phyloP scores from a whole-genome alignment of 1,140 invertebrate species.

The Myzus persicae region DNA sequence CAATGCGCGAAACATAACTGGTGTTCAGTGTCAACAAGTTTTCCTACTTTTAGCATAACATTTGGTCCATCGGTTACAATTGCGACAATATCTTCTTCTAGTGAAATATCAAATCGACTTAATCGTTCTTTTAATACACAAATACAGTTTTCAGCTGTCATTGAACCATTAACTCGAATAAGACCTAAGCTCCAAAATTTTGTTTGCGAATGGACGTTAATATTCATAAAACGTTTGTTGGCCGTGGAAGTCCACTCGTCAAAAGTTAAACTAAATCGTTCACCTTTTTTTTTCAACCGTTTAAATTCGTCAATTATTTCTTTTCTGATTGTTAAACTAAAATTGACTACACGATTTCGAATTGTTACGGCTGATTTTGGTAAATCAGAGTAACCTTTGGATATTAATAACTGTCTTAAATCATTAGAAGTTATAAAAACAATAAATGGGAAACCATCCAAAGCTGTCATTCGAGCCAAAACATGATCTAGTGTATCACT shows the following conservation, averaged over 20 bases:
- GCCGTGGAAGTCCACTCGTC: too few relatives aligned
- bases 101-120: too few relatives aligned
- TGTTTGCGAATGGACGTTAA: too few relatives aligned
- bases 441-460: constrained; percentile 27
- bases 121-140: too few relatives aligned
- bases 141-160: too few relatives aligned
- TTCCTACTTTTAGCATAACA: constrained; percentile 60
- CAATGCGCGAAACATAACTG: constrained; percentile 60
- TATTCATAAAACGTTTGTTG: too few relatives aligned
- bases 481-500: too few relatives aligned
- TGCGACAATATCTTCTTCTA: too few relatives aligned
- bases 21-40: constrained; percentile 59
- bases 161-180: too few relatives aligned
- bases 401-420: constrained; percentile 47
- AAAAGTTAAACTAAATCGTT: neutral
- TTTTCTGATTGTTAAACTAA: constrained; percentile 22
- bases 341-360: neutral
- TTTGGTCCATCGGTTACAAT: neutral
- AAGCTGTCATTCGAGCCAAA: constrained; percentile 24
- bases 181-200: too few relatives aligned
- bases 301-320: neutral
- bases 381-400: constrained; percentile 14
- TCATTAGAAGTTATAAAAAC: constrained; percentile 36
- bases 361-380: constrained; percentile 19
- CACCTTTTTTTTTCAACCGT: constrained; percentile 34